Conservation (phyloP, 2,113 vertebrate genomes). For the Hyla sarda region DNA sequence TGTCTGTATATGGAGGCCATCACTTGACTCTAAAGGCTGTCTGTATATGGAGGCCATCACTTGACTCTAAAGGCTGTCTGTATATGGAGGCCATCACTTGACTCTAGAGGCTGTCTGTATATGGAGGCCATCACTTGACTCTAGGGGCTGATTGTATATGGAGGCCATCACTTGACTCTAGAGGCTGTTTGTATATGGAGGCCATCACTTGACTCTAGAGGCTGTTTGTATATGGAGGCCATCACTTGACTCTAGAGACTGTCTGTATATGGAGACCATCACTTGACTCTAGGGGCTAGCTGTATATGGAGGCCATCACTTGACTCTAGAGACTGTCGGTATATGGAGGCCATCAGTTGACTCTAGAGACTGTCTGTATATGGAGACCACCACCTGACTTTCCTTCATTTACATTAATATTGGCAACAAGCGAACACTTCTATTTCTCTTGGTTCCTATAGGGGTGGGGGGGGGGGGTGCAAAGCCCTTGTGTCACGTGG, state of each 20-base stretch:
- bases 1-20: neutral
- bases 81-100: neutral
- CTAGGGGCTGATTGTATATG: neutral
- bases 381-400: neutral
- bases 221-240: neutral
- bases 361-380: neutral
- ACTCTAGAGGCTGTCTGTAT: neutral
- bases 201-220: neutral
- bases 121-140: neutral
- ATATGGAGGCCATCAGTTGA: neutral
- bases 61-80: neutral
- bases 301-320: neutral
- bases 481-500: neutral
- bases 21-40: neutral
- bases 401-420: neutral
- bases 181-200: neutral
- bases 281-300: neutral
- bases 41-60: neutral
- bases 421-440: neutral
- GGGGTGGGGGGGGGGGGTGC: neutral
- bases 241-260: neutral
- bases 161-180: neutral
- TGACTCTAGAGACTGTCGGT: neutral
- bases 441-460: neutral
- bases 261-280: neutral